Percentiles rank a stretch among this genome's conserved stretches.
These are phyloP conservation scores for Genyomyrus donnyi DNA, from an alignment of 2,113 vertebrate species.

Conservation along the genomic window DNA sequence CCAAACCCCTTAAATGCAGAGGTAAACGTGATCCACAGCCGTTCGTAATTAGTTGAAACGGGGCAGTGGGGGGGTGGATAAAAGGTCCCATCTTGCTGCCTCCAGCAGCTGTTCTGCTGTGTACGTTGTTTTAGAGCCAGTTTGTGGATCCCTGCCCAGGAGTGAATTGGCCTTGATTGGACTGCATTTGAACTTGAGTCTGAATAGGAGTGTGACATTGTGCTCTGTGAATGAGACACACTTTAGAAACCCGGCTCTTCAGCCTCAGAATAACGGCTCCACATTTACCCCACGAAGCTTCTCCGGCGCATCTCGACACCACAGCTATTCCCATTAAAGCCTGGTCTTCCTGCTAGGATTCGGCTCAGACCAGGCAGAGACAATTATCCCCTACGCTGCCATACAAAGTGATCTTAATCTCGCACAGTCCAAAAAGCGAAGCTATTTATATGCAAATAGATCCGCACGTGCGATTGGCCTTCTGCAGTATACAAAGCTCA, in stretches of 20 bases:
- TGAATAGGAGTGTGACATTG: background rate
- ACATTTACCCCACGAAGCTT: background rate
- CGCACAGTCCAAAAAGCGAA: background rate
- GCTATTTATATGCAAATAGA: background rate
- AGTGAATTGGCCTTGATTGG: background rate
- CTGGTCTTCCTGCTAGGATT: background rate
- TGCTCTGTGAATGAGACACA: background rate
- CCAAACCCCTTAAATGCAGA: background rate
- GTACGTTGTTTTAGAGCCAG: background rate
- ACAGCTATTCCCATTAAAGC: background rate
- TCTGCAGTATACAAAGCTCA: background rate
- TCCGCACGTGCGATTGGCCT: background rate
- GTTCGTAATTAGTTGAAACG: background rate
- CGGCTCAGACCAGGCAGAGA: background rate
- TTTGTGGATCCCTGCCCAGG: background rate
- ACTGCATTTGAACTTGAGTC: background rate
- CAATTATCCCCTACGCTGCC: background rate
- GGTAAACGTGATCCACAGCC: background rate
- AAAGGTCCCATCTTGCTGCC: background rate
- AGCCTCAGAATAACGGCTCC: background rate
- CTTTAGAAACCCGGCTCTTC: background rate
- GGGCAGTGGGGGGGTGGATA: background rate
- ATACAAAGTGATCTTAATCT: background rate
- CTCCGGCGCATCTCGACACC: background rate
- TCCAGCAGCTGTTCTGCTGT: background rate